phyloP scores from a whole-genome alignment of 2,113 vertebrate genomes.

The Rhinolophus ferrumequinum region DNA sequence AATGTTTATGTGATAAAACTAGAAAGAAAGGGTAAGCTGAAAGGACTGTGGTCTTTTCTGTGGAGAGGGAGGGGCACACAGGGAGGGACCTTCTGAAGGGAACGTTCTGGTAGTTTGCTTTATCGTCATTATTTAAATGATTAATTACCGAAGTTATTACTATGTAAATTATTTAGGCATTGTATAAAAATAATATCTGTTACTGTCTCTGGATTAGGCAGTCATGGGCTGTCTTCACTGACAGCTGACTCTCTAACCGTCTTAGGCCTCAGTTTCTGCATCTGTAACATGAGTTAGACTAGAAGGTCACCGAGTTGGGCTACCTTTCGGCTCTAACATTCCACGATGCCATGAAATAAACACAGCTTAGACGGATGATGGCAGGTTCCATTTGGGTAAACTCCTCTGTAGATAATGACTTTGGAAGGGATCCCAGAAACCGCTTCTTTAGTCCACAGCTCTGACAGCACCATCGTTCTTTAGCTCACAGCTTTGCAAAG shows the following conservation, averaged over 20 bases:
- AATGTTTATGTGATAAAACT: background rate
- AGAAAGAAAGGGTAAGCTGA: background rate
- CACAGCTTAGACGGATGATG: slow-evolving; percentile 12
- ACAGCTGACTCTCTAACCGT: background rate
- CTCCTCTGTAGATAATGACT: slow-evolving; percentile 65
- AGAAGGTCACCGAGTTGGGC: background rate
- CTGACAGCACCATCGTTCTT: background rate
- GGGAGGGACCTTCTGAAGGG: background rate
- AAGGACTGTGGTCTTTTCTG: background rate
- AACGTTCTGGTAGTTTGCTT: background rate
- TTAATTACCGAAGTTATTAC: background rate
- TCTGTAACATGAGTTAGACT: background rate
- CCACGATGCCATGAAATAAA: slow-evolving; percentile 56
- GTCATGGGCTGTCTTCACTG: background rate
- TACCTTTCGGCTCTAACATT: background rate
- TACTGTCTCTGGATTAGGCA: background rate
- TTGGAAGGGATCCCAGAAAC: slow-evolving; percentile 69
- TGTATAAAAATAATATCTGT: background rate
- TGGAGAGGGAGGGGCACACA: background rate
- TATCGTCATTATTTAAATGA: background rate
- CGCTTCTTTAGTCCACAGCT: background rate
- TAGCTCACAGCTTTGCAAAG: background rate
- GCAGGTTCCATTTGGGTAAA: slow-evolving; percentile 40
- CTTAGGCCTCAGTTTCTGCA: background rate
- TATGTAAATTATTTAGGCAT: background rate